Percentiles rank a stretch among this genome's conserved stretches.
phyloP scores from a whole-genome alignment of 2,113 vertebrate species.

The Pteropus alecto region DNA sequence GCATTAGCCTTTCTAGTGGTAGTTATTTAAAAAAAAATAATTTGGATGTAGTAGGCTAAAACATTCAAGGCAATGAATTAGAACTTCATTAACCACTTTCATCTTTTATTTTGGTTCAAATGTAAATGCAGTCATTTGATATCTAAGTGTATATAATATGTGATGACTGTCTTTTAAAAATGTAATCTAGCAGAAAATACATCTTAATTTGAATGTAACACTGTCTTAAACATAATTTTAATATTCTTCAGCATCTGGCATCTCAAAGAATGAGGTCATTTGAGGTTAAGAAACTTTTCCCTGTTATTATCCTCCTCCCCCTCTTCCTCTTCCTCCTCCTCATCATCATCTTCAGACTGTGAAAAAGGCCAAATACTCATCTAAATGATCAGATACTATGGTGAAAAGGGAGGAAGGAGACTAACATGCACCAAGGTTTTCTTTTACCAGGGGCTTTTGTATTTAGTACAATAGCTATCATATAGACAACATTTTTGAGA shows the following conservation, averaged over 20 bases:
- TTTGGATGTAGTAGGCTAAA: conserved; percentile 77
- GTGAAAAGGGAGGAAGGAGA: background rate
- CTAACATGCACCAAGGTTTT: background rate
- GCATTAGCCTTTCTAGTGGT: conserved; percentile 62
- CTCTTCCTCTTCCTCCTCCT: too few relatives aligned
- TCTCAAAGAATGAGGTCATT: conserved; percentile 74
- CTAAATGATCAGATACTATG: background rate
- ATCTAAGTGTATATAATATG: conserved; percentile 80
- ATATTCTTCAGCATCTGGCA: conserved; percentile 75
- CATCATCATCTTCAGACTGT: conserved; percentile 18
- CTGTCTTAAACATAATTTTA: conserved; percentile 79
- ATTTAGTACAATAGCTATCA: background rate
- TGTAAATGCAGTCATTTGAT: conserved; percentile 80
- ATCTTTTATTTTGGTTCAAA: conserved; percentile 78
- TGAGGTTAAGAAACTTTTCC: conserved; percentile 78
- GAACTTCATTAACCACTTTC: conserved; percentile 70
- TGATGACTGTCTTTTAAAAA: conserved; percentile 78
- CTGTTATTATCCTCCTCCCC: background rate
- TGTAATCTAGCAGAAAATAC: conserved; percentile 80
- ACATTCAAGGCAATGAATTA: conserved; percentile 76
- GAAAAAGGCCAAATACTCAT: conserved; percentile 28
- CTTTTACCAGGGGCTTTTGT: background rate
- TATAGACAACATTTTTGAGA: background rate
- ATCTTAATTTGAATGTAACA: conserved; percentile 78
- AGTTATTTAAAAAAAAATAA: conserved; percentile 77